Conservation (phyloP, 1,140 invertebrate genomes). For the Meloidogyne floridensis region DNA sequence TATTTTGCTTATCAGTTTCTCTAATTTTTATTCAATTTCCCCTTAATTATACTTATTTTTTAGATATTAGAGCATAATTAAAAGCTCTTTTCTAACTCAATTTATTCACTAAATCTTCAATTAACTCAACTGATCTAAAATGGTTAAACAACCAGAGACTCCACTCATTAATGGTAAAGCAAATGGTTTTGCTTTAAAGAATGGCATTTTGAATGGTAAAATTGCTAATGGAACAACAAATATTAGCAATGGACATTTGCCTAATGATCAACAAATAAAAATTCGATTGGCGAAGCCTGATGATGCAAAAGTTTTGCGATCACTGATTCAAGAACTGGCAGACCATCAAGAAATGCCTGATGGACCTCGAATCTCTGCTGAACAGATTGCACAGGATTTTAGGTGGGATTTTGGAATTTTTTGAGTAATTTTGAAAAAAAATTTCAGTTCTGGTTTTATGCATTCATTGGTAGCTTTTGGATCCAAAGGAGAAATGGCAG, state of each 20-base stretch:
- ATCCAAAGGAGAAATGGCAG: constrained; percentile 9
- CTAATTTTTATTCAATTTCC: no score
- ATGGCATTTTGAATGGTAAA: not conserved
- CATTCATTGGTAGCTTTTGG: not conserved
- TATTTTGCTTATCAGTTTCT: no score
- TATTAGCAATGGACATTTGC: not conserved
- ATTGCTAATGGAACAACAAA: not conserved
- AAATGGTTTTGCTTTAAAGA: not conserved
- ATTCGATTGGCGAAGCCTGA: constrained; percentile 4
- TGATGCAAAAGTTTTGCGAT: not conserved
- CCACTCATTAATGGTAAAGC: not conserved
- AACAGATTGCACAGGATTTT: constrained; percentile 10
- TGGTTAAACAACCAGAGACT: not conserved
- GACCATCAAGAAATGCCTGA: constrained; percentile 5
- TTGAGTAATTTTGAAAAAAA: not conserved
- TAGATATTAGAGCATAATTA: not conserved
- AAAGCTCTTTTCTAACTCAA: not conserved
- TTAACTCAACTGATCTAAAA: not conserved
- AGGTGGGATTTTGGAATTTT: no score
- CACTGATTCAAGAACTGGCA: constrained; percentile 14
- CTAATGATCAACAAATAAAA: constrained; percentile 4
- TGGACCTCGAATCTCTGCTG: constrained; percentile 6
- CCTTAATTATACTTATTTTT: not conserved
- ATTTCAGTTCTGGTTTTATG: not conserved
- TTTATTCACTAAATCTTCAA: not conserved